Conservation (phyloP, 2,888 invertebrate species). For the Zonitis immaculata region DNA sequence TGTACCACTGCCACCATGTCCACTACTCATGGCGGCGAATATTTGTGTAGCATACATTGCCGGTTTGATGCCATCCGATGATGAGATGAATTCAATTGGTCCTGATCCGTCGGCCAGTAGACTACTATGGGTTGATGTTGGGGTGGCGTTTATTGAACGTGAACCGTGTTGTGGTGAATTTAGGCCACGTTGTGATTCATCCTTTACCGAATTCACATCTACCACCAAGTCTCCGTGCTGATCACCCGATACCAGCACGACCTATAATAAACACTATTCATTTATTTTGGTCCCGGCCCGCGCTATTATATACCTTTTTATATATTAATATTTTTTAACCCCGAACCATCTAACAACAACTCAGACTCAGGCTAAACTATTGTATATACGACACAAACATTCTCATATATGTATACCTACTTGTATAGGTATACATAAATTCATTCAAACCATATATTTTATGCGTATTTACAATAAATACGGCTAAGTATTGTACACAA, state of each 20-base stretch:
- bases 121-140: conserved; percentile 60
- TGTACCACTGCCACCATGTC: conserved; percentile 52
- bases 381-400: background rate
- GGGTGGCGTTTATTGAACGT: conserved; percentile 63
- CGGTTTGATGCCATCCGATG: conserved; percentile 52
- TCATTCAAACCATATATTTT: background rate
- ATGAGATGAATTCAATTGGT: conserved; percentile 51
- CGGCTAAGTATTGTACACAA: no score
- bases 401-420: background rate
- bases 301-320: no score
- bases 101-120: conserved; percentile 55
- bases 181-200: conserved; percentile 57
- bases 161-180: conserved; percentile 63
- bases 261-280: conserved; percentile 44
- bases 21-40: conserved; percentile 58
- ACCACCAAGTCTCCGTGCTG: conserved; percentile 49
- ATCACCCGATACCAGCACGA: conserved; percentile 48
- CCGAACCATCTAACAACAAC: conserved; percentile 5
- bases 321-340: no score
- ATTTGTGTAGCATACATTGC: conserved; percentile 67
- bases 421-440: no score
- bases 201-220: conserved; percentile 56
- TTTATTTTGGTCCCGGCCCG: conserved; percentile 7
- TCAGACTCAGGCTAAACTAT: conserved; percentile 5
- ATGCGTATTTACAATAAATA: background rate